These are phyloP conservation scores for Acronicta psi DNA, from an alignment of 2,888 invertebrate genomes.

Conservation along the genomic window DNA sequence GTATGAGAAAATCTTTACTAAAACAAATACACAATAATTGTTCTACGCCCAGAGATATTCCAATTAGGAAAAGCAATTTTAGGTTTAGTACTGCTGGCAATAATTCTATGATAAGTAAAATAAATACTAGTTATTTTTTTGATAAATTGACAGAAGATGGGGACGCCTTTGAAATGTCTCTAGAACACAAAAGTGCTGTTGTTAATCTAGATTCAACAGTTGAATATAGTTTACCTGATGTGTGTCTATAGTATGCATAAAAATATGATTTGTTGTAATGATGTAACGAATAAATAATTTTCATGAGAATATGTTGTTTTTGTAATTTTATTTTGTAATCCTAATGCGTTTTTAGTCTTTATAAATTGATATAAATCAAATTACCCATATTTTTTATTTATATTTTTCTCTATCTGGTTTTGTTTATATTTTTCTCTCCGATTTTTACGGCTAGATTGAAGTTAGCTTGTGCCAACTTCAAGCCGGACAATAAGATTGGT, in stretches of 20 bases:
- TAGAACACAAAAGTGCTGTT: constrained; percentile 76
- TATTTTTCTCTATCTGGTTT: no score
- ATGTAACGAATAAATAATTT: not conserved
- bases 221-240: constrained; percentile 77
- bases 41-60: constrained; percentile 80
- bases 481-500: no score
- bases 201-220: constrained; percentile 70
- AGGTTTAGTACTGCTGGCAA: constrained; percentile 59
- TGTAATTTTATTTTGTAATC: not conserved
- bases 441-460: no score
- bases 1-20: constrained; percentile 62
- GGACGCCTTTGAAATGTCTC: constrained; percentile 90
- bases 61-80: constrained; percentile 52
- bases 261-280: no score
- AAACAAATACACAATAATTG: constrained; percentile 71
- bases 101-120: constrained; percentile 62
- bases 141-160: constrained; percentile 80
- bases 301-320: not conserved
- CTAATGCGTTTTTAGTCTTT: no score
- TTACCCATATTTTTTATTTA: no score
- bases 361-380: no score
- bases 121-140: constrained; percentile 88
- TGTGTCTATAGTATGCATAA: constrained; percentile 61
- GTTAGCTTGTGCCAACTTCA: no score
- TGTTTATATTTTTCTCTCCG: no score